A percentile compares a stretch with the other conserved stretches of the same genome.
Conservation (phyloP, 2,797 vertebrate species). For the Siniperca undulata region DNA sequence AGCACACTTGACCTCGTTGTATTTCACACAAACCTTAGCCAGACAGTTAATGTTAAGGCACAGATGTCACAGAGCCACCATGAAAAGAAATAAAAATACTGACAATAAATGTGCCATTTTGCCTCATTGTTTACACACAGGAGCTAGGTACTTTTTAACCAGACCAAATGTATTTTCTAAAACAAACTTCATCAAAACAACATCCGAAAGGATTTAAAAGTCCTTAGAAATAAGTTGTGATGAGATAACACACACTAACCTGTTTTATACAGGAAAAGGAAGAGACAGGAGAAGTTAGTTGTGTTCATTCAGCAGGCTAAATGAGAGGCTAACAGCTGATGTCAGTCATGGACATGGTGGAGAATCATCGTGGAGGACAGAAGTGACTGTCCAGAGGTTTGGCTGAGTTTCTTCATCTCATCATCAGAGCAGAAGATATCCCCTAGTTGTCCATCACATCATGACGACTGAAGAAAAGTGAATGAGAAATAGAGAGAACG, state of each 20-base stretch:
- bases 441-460: constrained; percentile 43
- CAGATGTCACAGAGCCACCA: not conserved
- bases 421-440: constrained; percentile 28
- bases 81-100: not conserved
- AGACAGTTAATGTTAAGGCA: not conserved
- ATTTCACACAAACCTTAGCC: not conserved
- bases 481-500: constrained; percentile 32
- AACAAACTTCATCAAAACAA: not conserved
- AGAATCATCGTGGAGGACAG: constrained; percentile 13
- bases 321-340: not conserved
- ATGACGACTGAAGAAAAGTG: constrained; percentile 39
- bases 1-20: not conserved
- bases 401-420: constrained; percentile 22
- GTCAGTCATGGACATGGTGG: not conserved
- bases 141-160: not conserved
- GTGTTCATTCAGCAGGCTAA: constrained; percentile 5
- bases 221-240: not conserved
- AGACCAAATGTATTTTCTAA: not conserved
- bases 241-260: not conserved
- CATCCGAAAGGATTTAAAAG: not conserved
- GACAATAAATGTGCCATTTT: not conserved
- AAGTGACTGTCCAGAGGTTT: not conserved
- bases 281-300: not conserved
- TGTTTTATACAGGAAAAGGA: not conserved
- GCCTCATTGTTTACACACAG: not conserved